Conservation (phyloP, 2,888 invertebrate species). For the Watsonalla cultraria region DNA sequence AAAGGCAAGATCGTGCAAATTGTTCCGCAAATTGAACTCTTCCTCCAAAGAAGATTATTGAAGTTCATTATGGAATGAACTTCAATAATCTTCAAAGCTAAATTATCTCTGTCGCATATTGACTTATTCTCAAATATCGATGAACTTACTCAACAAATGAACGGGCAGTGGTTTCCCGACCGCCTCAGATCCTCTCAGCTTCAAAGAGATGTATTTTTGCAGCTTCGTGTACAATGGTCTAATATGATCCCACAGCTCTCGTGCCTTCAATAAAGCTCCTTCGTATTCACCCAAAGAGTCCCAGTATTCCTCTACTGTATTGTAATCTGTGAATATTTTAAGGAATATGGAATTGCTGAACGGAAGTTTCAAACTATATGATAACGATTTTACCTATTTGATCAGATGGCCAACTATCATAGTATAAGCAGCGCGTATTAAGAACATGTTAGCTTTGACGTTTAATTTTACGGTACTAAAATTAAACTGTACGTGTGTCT, state of each 20-base stretch:
- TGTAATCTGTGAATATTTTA: constrained; percentile 45
- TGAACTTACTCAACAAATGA: constrained; percentile 71
- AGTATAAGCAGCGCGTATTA: too few species aligned
- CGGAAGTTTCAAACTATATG: background rate
- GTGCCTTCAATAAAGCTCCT: constrained; percentile 67
- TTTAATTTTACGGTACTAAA: too few species aligned
- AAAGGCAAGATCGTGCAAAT: too few species aligned
- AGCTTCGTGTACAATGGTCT: constrained; percentile 76
- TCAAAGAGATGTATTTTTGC: constrained; percentile 71
- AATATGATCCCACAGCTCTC: constrained; percentile 76
- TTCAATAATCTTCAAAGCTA: too few species aligned
- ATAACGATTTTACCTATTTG: too few species aligned
- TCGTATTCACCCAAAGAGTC: constrained; percentile 73
- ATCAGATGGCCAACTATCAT: too few species aligned
- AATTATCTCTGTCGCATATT: background rate
- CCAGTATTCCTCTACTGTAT: constrained; percentile 75
- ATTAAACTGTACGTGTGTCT: too few species aligned
- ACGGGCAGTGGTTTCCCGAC: constrained; percentile 68
- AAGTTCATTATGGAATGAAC: too few species aligned
- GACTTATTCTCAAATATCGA: background rate
- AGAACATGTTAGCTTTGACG: too few species aligned
- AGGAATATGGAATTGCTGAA: background rate
- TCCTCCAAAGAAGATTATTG: too few species aligned
- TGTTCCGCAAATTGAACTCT: too few species aligned
- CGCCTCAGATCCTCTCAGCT: constrained; percentile 67